These are phyloP conservation scores for Osmoderma eremita DNA, from an alignment of 2,888 invertebrate species.

Conservation along the genomic window DNA sequence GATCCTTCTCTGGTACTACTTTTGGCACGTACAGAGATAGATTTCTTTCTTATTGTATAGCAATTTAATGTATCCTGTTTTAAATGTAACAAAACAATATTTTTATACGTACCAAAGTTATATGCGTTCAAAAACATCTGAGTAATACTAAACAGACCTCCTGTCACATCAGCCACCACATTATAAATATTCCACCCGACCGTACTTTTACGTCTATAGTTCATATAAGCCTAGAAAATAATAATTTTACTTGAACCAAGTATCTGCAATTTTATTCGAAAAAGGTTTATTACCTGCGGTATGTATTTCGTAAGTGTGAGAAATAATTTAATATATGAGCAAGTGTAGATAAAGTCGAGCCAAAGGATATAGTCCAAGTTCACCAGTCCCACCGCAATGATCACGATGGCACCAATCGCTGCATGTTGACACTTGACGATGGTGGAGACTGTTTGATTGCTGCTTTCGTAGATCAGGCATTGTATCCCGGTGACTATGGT, in stretches of 20 bases:
- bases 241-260: background rate
- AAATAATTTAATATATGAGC: slow-evolving; percentile 91
- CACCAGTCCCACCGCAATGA: slow-evolving; percentile 66
- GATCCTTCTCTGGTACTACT: too few species aligned
- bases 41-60: too few species aligned
- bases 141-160: slow-evolving; percentile 86
- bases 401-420: slow-evolving; percentile 66
- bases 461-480: slow-evolving; percentile 86
- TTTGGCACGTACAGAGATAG: too few species aligned
- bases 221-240: slow-evolving; percentile 82
- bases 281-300: slow-evolving; percentile 78
- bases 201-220: slow-evolving; percentile 91
- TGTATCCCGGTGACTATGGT: slow-evolving; percentile 83
- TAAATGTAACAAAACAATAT: too few species aligned
- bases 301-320: slow-evolving; percentile 95
- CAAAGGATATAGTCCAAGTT: slow-evolving; percentile 73
- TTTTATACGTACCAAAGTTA: slow-evolving; percentile 74
- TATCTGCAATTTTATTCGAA: background rate
- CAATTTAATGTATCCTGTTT: too few species aligned
- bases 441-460: slow-evolving; percentile 81
- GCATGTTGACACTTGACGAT: slow-evolving; percentile 66
- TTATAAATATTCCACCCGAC: slow-evolving; percentile 97
- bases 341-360: slow-evolving; percentile 89
- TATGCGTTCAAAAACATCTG: slow-evolving; percentile 93
- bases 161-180: slow-evolving; percentile 91